These are phyloP conservation scores for Lydus trimaculatus DNA, from an alignment of 2,888 invertebrate species.

Conservation along the genomic window DNA sequence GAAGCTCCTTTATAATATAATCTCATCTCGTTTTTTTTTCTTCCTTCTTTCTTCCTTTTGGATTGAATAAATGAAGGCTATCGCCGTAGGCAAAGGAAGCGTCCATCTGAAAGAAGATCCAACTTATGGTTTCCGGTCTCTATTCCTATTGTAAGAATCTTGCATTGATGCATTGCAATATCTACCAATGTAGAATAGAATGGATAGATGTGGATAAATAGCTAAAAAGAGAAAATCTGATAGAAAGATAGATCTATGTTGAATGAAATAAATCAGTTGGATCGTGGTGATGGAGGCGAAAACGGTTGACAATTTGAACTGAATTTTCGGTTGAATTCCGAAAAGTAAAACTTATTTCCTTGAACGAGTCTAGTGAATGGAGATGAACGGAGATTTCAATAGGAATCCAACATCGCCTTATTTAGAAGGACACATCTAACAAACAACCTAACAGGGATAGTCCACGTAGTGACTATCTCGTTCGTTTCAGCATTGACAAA, in stretches of 20 bases:
- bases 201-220: constrained; percentile 2
- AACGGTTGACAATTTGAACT: constrained; percentile 23
- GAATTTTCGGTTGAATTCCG: constrained; percentile 35
- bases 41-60: background rate
- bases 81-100: background rate
- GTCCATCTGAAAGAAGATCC: constrained; percentile 7
- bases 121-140: constrained; percentile 6
- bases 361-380: constrained; percentile 31
- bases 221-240: constrained; percentile 3
- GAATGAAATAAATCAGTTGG: constrained; percentile 5
- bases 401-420: constrained; percentile 19
- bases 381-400: constrained; percentile 33
- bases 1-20: background rate
- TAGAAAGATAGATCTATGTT: constrained; percentile 1
- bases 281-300: constrained; percentile 3
- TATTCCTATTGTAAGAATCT: background rate
- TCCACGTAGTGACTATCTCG: background rate
- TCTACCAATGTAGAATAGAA: background rate
- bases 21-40: background rate
- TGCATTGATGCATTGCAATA: constrained; percentile 7
- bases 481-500: background rate
- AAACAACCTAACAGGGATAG: background rate
- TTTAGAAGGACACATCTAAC: background rate
- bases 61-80: background rate
- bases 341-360: constrained; percentile 35